Conservation (phyloP, 2,797 vertebrate species). For the Argyrosomus regius region DNA sequence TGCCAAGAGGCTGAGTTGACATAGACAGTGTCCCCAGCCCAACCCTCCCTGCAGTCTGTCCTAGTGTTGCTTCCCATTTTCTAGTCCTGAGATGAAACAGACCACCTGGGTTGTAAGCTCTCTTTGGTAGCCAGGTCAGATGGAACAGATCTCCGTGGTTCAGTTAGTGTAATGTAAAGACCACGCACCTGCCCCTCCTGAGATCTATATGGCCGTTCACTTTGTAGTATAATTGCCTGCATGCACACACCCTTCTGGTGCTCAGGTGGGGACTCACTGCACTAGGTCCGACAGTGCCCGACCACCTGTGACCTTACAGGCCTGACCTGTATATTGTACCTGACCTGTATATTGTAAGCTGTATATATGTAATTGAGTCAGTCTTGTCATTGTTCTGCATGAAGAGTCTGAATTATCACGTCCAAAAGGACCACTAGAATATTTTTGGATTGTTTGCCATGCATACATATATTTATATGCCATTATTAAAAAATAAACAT, state of each 20-base stretch:
- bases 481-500: no score
- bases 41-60: constrained; percentile 18
- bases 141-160: constrained; percentile 44
- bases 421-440: no score
- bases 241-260: constrained; percentile 36
- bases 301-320: neutral
- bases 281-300: neutral
- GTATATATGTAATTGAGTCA: neutral
- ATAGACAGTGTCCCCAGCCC: constrained; percentile 1
- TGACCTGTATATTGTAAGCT: neutral
- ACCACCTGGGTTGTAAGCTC: constrained; percentile 39
- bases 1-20: constrained; percentile 11
- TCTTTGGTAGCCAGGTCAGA: constrained; percentile 57
- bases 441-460: no score
- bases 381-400: neutral
- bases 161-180: constrained; percentile 43
- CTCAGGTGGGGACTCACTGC: constrained; percentile 38
- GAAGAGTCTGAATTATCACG: no score
- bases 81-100: constrained; percentile 17
- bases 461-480: no score
- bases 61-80: neutral
- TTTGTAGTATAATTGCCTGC: constrained; percentile 15
- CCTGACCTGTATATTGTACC: neutral
- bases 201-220: constrained; percentile 1
- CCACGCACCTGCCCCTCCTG: constrained; percentile 46